Base-by-base conservation (phyloP, 2,888 invertebrate genomes). In the Callinectes sapidus region DNA sequence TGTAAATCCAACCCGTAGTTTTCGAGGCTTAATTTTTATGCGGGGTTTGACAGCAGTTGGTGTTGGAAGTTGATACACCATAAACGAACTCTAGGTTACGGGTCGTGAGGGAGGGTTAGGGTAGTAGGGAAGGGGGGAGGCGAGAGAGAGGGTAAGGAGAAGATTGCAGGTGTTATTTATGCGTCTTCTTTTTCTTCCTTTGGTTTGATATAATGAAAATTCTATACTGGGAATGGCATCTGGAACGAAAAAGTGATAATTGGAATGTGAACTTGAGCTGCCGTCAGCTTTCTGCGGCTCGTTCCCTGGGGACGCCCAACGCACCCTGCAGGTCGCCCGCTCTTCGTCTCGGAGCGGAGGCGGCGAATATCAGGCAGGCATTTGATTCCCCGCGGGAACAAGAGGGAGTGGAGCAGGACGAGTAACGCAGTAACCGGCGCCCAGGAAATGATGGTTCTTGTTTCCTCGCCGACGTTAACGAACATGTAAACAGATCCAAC, bases 391-490 rank as follows among this genome's bases (percentile, higher is more conserved):
- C 85, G 77, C 23, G n/a, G n/a, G 39, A 90, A 90, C 81, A 86
- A 61, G 35, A 90, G 39, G 61, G 35, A 90, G 85, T 32, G 55
- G 55, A 86, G 55, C 55, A 61, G 90, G 35, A 39, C 42, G 81
- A 54, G 61, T 55, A 61, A 35, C 23, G 55, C n/a, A 55, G 28
- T 14, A 55, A 8, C 81, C 81, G 18, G 8, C 35, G 28, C 61
- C 61, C 61, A 10, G 55, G 61, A 54, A 90, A 90, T 86, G 32
- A 90, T 35, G 90, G 54, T 90, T 86, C 90, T 61, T 90, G 90
- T 90, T 90, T 90, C 86, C 90, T 35, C 8, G 18, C n/a, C 61
- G 90, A 90, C 90, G 32, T 86, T 90, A 90, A 90, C 90, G 90
- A 66, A 86, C 90, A 90, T 85, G 90, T 90, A 90, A 90, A 86